phyloP scores from a whole-genome alignment of 2,113 vertebrate species.

The Lucifuga dentata region DNA sequence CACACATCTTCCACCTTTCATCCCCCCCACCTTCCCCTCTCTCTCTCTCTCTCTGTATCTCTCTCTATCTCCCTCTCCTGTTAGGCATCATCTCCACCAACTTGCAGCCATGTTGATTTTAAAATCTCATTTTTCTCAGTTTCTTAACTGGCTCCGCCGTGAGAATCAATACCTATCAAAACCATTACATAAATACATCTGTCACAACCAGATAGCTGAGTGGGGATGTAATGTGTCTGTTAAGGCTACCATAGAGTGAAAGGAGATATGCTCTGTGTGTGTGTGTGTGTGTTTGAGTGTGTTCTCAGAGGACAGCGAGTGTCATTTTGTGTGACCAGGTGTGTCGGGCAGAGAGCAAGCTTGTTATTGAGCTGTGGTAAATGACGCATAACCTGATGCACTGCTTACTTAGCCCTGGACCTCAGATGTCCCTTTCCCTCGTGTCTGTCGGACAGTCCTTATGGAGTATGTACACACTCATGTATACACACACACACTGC shows the following conservation, averaged over 20 bases:
- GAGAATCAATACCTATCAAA: conserved; percentile 84
- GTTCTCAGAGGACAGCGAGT: conserved; percentile 61
- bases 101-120: conserved; percentile 75
- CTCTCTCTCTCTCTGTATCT: conserved; percentile 48
- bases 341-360: conserved; percentile 62
- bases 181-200: conserved; percentile 83
- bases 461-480: too few species aligned
- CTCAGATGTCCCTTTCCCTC: conserved; percentile 38
- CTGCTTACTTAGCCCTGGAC: conserved; percentile 57
- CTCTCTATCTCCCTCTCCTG: too few species aligned
- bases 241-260: conserved; percentile 71
- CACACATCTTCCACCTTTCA: neutral
- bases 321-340: conserved; percentile 73
- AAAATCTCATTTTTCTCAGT: conserved; percentile 81
- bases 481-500: too few species aligned
- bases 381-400: conserved; percentile 70
- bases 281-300: conserved; percentile 33
- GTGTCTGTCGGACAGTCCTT: conserved; percentile 14
- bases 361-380: conserved; percentile 75
- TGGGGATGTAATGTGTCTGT: conserved; percentile 77
- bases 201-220: conserved; percentile 78
- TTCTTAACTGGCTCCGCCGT: conserved; percentile 75
- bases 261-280: conserved; percentile 49
- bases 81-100: conserved; percentile 50
- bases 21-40: neutral